Conservation (phyloP, 2,888 invertebrate genomes). For the Antheraea yamamai region DNA sequence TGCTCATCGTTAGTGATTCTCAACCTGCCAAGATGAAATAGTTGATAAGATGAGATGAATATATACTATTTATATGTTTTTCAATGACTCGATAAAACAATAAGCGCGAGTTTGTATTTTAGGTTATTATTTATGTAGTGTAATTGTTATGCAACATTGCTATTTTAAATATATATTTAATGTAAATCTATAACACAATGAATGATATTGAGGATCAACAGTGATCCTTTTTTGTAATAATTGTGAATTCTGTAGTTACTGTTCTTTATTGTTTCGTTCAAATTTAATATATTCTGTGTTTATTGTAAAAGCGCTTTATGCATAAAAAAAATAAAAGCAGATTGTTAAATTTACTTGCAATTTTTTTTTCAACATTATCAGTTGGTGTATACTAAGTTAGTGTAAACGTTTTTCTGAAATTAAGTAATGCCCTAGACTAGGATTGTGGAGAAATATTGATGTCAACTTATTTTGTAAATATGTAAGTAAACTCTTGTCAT, state of each 20-base stretch:
- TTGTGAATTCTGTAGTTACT: not conserved
- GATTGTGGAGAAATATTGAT: no score
- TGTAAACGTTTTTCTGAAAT: no score
- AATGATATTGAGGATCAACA: not conserved
- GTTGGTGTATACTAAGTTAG: no score
- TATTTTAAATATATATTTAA: not conserved
- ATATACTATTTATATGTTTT: conserved; percentile 46
- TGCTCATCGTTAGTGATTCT: conserved; percentile 42
- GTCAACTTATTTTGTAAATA: no score
- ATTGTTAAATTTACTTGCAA: no score
- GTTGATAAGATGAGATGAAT: conserved; percentile 11
- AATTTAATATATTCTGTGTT: not conserved
- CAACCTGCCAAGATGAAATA: conserved; percentile 61
- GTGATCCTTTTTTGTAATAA: not conserved
- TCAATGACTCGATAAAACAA: conserved; percentile 37
- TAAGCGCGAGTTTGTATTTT: not conserved
- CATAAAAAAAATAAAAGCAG: not conserved
- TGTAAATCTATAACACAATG: no score
- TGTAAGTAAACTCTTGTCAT: no score
- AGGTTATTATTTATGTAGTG: not conserved
- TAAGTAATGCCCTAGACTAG: no score
- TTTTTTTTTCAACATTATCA: no score
- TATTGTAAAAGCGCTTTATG: not conserved
- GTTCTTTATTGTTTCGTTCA: not conserved
- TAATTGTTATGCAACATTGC: no score